phyloP scores from a whole-genome alignment of 2,888 invertebrate genomes.

The Piscicola geometra region DNA sequence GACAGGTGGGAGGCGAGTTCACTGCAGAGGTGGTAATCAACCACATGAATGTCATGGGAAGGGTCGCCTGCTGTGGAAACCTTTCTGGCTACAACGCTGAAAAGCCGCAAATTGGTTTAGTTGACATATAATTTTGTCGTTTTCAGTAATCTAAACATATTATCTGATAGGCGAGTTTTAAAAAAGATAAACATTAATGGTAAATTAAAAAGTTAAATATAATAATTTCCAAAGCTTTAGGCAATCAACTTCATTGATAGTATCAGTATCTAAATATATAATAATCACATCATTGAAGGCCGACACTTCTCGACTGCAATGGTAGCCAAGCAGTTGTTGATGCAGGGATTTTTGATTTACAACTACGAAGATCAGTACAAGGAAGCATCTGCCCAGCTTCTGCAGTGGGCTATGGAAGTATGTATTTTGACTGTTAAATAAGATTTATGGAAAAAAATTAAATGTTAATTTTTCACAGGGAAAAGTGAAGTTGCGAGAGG shows the following conservation, averaged over 20 bases:
- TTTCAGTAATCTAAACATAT: not conserved
- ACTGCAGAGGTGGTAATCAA: conserved; percentile 61
- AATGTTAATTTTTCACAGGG: conserved; percentile 60
- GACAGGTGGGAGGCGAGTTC: conserved; percentile 67
- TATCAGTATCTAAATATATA: too few relatives aligned
- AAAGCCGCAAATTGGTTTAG: conserved; percentile 30
- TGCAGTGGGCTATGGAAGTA: conserved; percentile 45
- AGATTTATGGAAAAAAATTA: too few relatives aligned
- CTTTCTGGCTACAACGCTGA: conserved; percentile 65
- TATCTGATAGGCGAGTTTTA: not conserved
- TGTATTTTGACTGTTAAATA: not conserved
- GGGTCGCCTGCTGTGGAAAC: conserved; percentile 64
- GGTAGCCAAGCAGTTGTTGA: conserved; percentile 59
- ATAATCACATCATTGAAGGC: not conserved
- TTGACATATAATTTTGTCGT: conserved; percentile 7
- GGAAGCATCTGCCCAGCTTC: conserved; percentile 65
- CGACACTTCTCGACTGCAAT: not conserved
- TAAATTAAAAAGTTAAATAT: not conserved
- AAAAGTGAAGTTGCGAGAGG: conserved; percentile 68
- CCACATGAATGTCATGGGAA: conserved; percentile 64
- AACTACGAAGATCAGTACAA: conserved; percentile 63
- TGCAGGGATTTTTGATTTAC: conserved; percentile 64
- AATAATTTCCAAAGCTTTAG: not conserved
- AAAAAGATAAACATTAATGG: too few relatives aligned
- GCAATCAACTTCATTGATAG: too few relatives aligned